phyloP scores from a whole-genome alignment of 92 coral and sea anemone species.

The Plumapathes pennacea region DNA sequence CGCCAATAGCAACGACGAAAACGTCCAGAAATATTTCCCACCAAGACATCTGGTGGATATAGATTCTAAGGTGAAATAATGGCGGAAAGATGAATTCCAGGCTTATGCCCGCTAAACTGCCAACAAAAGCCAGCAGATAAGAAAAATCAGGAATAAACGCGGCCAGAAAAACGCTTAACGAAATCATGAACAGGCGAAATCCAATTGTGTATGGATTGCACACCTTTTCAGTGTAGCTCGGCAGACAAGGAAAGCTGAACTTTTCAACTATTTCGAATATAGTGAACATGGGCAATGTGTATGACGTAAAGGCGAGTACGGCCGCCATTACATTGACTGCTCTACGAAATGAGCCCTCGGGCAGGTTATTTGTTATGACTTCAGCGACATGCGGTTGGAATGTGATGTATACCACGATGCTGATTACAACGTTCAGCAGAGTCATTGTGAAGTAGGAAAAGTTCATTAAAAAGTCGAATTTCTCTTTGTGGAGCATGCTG shows the following conservation, averaged over 20 bases:
- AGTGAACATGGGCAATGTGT: slow-evolving; percentile 95
- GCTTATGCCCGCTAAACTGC: slow-evolving; percentile 79
- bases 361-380: slow-evolving; percentile 88
- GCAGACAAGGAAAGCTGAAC: slow-evolving; percentile 46
- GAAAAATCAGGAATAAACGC: slow-evolving; percentile 69
- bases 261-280: slow-evolving; percentile 81
- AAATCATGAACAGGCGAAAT: slow-evolving; percentile 53
- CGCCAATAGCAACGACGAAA: slow-evolving; percentile 50
- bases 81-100: slow-evolving; percentile 84
- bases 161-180: slow-evolving; percentile 63
- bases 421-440: slow-evolving; percentile 75
- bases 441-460: slow-evolving; percentile 80
- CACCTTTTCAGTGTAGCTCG: slow-evolving; percentile 38
- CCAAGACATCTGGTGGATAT: slow-evolving; percentile 53
- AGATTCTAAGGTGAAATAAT: slow-evolving; percentile 67
- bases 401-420: slow-evolving; percentile 81
- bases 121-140: slow-evolving; percentile 73
- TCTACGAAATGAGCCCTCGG: slow-evolving; percentile 80
- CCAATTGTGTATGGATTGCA: slow-evolving; percentile 44
- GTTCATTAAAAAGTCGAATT: slow-evolving; percentile 65
- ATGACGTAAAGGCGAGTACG: slow-evolving; percentile 81
- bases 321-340: slow-evolving; percentile 87
- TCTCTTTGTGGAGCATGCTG: slow-evolving; percentile 78
- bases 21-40: slow-evolving; percentile 55
- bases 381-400: slow-evolving; percentile 86